Percentiles rank a stretch among this genome's conserved stretches.
Evolutionary conservation across 1,140 invertebrate species (phyloP).

Genomic region (Helicoverpa armigera): DNA sequence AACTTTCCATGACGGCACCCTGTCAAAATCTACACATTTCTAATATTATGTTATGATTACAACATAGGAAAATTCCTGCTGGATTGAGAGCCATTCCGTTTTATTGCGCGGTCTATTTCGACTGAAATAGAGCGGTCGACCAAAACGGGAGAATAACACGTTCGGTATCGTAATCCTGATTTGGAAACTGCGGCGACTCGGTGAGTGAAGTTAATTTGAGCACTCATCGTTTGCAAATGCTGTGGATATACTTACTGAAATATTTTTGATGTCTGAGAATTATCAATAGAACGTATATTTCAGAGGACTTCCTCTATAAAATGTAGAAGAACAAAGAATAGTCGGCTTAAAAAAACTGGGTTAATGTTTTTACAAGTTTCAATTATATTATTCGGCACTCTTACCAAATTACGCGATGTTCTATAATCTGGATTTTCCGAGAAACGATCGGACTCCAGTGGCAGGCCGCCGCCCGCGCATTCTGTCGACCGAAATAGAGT

Average conservation of each 20-base stretch:
- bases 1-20: slow-evolving; percentile 40
- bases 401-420: slow-evolving; percentile 59
- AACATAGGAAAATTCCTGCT: slow-evolving; percentile 28
- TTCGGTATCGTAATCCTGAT: slow-evolving; percentile 23
- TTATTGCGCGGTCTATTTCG: slow-evolving; percentile 29
- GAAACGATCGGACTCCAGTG: slow-evolving; percentile 59
- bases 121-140: slow-evolving; percentile 28
- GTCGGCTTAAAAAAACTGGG: not conserved
- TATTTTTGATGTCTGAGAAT: not conserved
- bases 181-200: slow-evolving; percentile 1
- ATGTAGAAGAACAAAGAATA: not conserved
- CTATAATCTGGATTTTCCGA: slow-evolving; percentile 61
- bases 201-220: not conserved
- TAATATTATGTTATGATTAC: slow-evolving; percentile 30
- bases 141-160: slow-evolving; percentile 35
- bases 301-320: too few relatives aligned
- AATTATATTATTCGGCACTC: slow-evolving; percentile 35
- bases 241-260: not conserved
- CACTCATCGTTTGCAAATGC: not conserved
- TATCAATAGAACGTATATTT: too few relatives aligned
- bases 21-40: slow-evolving; percentile 29
- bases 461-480: slow-evolving; percentile 51
- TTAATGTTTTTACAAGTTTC: not conserved
- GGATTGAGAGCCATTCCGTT: slow-evolving; percentile 23
- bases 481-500: slow-evolving; percentile 59